Conservation (phyloP, 1,140 invertebrate species). For the Aporrectodea caliginosa region DNA sequence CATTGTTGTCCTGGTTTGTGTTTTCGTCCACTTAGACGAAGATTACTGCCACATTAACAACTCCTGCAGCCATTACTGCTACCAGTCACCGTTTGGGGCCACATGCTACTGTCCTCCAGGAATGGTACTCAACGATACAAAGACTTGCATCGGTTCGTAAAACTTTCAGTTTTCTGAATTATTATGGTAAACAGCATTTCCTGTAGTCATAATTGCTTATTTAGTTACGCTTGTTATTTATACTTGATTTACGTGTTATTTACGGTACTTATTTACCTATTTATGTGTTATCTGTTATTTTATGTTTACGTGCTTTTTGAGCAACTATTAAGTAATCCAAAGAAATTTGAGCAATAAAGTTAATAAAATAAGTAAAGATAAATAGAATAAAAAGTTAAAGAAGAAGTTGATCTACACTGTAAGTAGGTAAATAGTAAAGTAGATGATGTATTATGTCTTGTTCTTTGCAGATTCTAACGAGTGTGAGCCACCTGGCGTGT, state of each 20-base stretch:
- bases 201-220: no score
- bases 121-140: slow-evolving; percentile 56
- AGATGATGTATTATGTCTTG: background rate
- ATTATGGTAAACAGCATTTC: no score
- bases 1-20: no score
- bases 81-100: slow-evolving; percentile 83
- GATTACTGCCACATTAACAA: slow-evolving; percentile 44
- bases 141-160: slow-evolving; percentile 61
- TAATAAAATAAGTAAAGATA: no score
- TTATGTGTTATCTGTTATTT: no score
- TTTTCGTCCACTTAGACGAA: slow-evolving; percentile 41
- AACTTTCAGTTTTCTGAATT: no score
- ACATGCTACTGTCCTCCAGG: slow-evolving; percentile 83
- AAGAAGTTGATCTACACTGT: background rate
- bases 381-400: background rate
- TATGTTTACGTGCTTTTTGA: no score
- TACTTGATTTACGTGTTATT: no score
- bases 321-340: background rate
- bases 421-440: no score
- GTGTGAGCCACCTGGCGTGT: slow-evolving; percentile 78
- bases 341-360: slow-evolving; percentile 1
- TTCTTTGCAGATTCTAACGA: slow-evolving; percentile 71
- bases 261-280: no score
- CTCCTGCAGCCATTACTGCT: slow-evolving; percentile 77
- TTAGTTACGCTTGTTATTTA: no score